Base-by-base conservation (phyloP, 2,888 invertebrate species). In the Clusia tigrina region DNA sequence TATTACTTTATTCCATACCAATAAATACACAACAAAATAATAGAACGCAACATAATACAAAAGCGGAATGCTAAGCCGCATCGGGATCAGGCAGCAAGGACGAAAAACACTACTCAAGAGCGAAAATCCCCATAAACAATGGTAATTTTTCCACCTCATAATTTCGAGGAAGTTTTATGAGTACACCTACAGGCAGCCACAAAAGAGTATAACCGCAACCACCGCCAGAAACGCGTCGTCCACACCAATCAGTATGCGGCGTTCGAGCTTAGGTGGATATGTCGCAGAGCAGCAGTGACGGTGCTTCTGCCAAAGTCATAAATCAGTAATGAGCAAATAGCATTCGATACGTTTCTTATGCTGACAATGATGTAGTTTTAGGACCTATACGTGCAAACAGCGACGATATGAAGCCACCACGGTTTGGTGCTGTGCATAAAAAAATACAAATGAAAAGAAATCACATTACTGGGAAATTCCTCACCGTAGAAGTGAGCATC, bases 281-380 rank as follows among this genome's bases (percentile, higher is more conserved):
- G n/a, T n/a, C 24, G 37, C 57, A 57, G 42, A 57, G 46, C n/a
- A n/a, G n/a, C n/a, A n/a, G 46, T 23, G n/a, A 12, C 12, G 26
- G 42, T 17, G n/a, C 42, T 42, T 9, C 17, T 58, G 26, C 55
- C 54, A 23, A 54, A 20, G 22, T 55, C 63, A 60, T 60, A 60
- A 66, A 66, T 63, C 63, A 55, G 58, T 52, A 58, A 63, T 55
- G 58, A 54, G 53, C 42, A 58, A 66, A 66, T 66, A 58, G 58
- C 61, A 61, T 52, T 54, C 63, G 63, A 58, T 60, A 54, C 54
- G 46, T 26, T 51, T 61, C 58, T 62, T 61, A 58, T 48, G 61
- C 58, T 55, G 64, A 55, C 55, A 53, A 54, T 38, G n/a, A n/a
- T n/a, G n/a, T n/a, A n/a, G n/a, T n/a, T n/a, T n/a, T n/a, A n/a